Base-by-base conservation (phyloP, 53 echinoderm and acorn worm genomes). In the Luidia sarsii region DNA sequence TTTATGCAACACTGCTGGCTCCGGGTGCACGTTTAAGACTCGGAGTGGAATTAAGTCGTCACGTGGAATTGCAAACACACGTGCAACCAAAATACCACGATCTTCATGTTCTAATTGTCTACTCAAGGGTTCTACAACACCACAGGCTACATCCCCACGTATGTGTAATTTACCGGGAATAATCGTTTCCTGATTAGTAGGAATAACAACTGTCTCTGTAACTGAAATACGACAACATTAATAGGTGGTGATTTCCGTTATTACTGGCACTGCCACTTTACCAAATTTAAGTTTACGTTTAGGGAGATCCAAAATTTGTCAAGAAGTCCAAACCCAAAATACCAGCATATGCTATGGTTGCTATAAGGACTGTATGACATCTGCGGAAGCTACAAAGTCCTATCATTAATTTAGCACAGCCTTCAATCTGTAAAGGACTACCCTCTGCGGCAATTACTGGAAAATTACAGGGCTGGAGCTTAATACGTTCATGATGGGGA, bases 151-250 rank as follows among this genome's bases (percentile, higher is more conserved):
- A 8, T 33, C 18, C 22, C 38, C 57, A 34, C 74, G 74, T 33
- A 11, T 10, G 19, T 55, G 55, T 4, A 73, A 2, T 8, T n/a
- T 23, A 15, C 74, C 74, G 34, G 55, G 57, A 18, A 73, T 73
- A 3, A 73, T 35, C n/a, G 37, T 31, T 27, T 73, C 74, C 10
- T 55, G 74, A 14, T 37, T 31, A 13, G 53, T 21, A 4, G 74
- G 57, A 73, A 73, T 32, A 31, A 50, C 49, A 21, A 57, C 57
- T 37, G 74, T 73, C 24, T 54, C 33, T 6, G 14, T 37, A 4
- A 73, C 56, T 14, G 74, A 54, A 35, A 73, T 30, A n/a, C 74
- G 15, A 33, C 74, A 73, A 34, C 74, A 73, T 10, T 24, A 27
- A 11, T 35, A 54, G 18, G 33, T 11, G 31, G 48, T 14, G 2